phyloP scores from a whole-genome alignment of 2,797 vertebrate genomes.

The Distichodus sexfasciatus region DNA sequence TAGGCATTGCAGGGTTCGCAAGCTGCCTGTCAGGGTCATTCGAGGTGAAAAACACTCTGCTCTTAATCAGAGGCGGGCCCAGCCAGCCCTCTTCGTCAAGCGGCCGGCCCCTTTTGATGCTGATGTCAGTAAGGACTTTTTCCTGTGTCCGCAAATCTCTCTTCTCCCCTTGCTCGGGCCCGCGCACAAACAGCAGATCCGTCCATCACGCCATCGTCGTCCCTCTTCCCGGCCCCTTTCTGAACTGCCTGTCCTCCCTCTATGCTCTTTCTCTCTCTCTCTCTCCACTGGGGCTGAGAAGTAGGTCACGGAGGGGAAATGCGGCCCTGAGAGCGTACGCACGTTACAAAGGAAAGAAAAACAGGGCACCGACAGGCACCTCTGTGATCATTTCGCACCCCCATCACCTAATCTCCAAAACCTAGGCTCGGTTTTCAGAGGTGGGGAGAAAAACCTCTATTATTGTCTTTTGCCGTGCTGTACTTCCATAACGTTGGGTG shows the following conservation, averaged over 20 bases:
- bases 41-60: slow-evolving; percentile 33
- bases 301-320: slow-evolving; percentile 43
- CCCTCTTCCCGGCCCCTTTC: slow-evolving; percentile 25
- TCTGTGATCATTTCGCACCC: slow-evolving; percentile 38
- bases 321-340: slow-evolving; percentile 32
- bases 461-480: slow-evolving; percentile 47
- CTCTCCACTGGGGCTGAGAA: slow-evolving; percentile 35
- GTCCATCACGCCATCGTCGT: slow-evolving; percentile 20
- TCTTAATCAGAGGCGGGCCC: slow-evolving; percentile 2
- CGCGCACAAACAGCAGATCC: slow-evolving; percentile 6
- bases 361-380: slow-evolving; percentile 34
- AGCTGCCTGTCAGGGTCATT: slow-evolving; percentile 22
- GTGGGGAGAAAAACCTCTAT: slow-evolving; percentile 40
- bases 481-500: slow-evolving; percentile 40
- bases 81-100: slow-evolving; percentile 6
- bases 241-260: slow-evolving; percentile 41
- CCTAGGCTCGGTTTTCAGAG: slow-evolving; percentile 38
- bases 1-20: slow-evolving; percentile 23
- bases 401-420: slow-evolving; percentile 43
- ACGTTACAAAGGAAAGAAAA: slow-evolving; percentile 48
- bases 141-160: slow-evolving; percentile 32
- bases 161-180: slow-evolving; percentile 22
- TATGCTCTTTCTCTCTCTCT: slow-evolving; percentile 18
- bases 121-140: slow-evolving; percentile 34
- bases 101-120: slow-evolving; percentile 1